Conservation (phyloP, 2,888 invertebrate genomes). For the Leptinotarsa juncta region DNA sequence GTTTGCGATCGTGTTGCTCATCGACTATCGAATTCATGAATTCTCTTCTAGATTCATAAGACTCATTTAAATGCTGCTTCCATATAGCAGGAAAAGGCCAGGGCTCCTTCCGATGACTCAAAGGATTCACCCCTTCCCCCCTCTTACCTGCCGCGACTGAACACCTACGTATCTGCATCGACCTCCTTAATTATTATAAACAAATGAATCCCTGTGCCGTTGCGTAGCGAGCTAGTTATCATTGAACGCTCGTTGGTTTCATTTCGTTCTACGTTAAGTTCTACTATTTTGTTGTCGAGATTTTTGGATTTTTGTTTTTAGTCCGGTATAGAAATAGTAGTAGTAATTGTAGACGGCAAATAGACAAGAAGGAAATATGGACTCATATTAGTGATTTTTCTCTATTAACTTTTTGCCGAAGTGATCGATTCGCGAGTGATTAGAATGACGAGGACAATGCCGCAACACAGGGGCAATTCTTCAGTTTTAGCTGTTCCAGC, state of each 20-base stretch:
- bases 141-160: conserved; percentile 5
- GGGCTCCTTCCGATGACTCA: conserved; percentile 32
- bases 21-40: background rate
- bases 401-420: conserved; percentile 11
- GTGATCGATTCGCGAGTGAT: conserved; percentile 14
- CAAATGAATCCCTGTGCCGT: conserved; percentile 31
- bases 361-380: background rate
- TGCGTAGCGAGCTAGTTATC: conserved; percentile 32
- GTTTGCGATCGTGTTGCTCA: background rate
- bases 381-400: conserved; percentile 16
- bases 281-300: conserved; percentile 47
- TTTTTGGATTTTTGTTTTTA: conserved; percentile 3
- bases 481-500: conserved; percentile 65
- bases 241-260: conserved; percentile 43
- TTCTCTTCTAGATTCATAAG: background rate
- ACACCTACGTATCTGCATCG: conserved; percentile 32
- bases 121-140: conserved; percentile 25
- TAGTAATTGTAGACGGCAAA: conserved; percentile 52
- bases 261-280: conserved; percentile 49
- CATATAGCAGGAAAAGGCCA: conserved; percentile 17
- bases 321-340: conserved; percentile 47
- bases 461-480: conserved; percentile 56
- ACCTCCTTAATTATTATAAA: conserved; percentile 38
- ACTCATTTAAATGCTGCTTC: conserved; percentile 11
- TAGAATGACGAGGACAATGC: conserved; percentile 47